phyloP scores from a whole-genome alignment of 2,113 vertebrate genomes.

The Perognathus longimembris region DNA sequence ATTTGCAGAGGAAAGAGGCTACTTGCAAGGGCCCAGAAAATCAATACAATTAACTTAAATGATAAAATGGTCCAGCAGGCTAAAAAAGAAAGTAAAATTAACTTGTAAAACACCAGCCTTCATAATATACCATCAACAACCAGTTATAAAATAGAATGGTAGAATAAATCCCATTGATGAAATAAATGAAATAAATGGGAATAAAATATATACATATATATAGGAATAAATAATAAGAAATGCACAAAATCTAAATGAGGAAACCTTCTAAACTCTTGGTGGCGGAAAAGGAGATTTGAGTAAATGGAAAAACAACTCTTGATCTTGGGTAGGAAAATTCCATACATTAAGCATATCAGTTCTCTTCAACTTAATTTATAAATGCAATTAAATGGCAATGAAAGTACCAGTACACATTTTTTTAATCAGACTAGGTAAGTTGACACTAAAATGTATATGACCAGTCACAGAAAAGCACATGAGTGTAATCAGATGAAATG shows the following conservation, averaged over 20 bases:
- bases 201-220: neutral
- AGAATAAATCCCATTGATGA: neutral
- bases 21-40: neutral
- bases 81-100: neutral
- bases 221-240: neutral
- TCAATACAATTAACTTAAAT: neutral
- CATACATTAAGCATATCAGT: neutral
- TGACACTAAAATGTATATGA: constrained; percentile 11
- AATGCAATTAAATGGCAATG: neutral
- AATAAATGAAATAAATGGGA: neutral
- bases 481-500: neutral
- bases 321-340: neutral
- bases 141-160: neutral
- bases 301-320: neutral
- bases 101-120: neutral
- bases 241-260: neutral
- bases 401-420: constrained; percentile 7
- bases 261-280: neutral
- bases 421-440: neutral
- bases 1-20: neutral
- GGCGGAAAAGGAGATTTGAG: neutral
- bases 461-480: constrained; percentile 27
- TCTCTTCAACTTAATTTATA: constrained; percentile 10
- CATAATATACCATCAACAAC: neutral
- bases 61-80: neutral